Evolutionary conservation across 2,797 vertebrate species (phyloP).

Genomic region (Rhynchotus rufescens): DNA sequence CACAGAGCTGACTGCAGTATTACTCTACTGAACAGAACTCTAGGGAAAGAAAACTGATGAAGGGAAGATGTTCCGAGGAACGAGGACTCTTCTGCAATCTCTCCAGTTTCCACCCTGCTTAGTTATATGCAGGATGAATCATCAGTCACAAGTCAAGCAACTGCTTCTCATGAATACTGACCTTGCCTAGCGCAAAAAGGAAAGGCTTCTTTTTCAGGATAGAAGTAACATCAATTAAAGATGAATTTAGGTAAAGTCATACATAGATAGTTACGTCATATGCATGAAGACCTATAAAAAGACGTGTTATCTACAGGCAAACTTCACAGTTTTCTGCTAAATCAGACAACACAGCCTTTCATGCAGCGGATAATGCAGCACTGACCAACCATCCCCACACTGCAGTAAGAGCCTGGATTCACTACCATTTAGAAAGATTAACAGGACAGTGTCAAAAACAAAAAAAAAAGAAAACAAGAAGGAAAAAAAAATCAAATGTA

Average conservation of each 20-base stretch:
- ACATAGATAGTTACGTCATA: background rate
- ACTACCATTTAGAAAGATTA: background rate
- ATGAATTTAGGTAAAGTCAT: background rate
- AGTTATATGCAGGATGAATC: background rate
- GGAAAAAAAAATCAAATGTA: background rate
- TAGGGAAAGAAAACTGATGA: background rate
- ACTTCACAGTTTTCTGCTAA: background rate
- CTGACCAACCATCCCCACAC: background rate
- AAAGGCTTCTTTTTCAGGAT: background rate
- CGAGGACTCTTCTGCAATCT: background rate
- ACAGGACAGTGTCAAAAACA: background rate
- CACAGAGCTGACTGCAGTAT: background rate
- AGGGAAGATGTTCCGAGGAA: background rate
- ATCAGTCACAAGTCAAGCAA: background rate
- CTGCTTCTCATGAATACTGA: background rate
- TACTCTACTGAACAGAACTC: background rate
- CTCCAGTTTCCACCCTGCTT: accelerated
- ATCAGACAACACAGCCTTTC: background rate
- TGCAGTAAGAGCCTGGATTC: background rate
- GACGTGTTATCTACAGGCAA: background rate
- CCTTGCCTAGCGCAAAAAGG: background rate
- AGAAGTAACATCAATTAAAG: background rate
- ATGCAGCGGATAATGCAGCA: background rate
- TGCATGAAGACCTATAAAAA: background rate
- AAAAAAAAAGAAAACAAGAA: background rate